Conservation (phyloP, 2,797 vertebrate species). For the Acanthornis magna region DNA sequence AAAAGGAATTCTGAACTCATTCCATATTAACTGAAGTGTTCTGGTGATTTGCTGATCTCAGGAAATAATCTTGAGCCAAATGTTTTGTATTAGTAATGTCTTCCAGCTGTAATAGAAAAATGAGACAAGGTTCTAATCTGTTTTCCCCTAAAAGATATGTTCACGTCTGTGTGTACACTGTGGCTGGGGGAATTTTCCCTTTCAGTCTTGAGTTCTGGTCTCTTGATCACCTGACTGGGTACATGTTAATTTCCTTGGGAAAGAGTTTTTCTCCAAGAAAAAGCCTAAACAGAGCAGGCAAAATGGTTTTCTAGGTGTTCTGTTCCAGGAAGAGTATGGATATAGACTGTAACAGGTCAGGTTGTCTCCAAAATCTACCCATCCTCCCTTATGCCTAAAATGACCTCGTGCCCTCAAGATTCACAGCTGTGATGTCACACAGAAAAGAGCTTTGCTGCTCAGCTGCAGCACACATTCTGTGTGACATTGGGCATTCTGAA, state of each 20-base stretch:
- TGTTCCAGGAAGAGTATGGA: background rate
- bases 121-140: background rate
- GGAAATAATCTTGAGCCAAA: background rate
- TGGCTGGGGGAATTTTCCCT: background rate
- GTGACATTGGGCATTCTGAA: too few species aligned
- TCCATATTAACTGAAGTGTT: background rate
- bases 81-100: background rate
- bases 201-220: background rate
- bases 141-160: background rate
- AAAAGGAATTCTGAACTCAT: background rate
- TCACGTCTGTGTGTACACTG: background rate
- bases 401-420: rapidly evolving
- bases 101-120: background rate
- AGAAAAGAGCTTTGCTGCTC: background rate
- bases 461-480: background rate
- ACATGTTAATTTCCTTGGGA: background rate
- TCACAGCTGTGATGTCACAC: background rate
- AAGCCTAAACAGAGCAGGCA: background rate
- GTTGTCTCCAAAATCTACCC: background rate
- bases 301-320: background rate
- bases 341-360: background rate
- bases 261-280: background rate
- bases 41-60: background rate
- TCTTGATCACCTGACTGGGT: background rate
- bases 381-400: background rate